phyloP scores from a whole-genome alignment of 2,797 vertebrate genomes.

The Rhadinocentrus ornatus region DNA sequence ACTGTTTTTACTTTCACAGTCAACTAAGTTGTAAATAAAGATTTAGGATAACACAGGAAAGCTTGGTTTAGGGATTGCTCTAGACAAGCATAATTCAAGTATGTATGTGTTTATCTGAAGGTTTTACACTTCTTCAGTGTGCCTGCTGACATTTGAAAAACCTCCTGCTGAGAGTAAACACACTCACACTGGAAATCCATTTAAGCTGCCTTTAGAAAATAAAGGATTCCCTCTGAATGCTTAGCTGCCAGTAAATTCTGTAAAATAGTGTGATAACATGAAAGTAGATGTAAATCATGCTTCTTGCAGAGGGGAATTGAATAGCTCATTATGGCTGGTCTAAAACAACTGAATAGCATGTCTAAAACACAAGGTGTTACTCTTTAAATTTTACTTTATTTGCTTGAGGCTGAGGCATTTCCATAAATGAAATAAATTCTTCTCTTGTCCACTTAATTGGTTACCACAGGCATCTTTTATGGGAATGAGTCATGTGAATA shows the following conservation, averaged over 20 bases:
- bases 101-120: slow-evolving; percentile 19
- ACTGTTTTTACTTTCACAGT: slow-evolving; percentile 11
- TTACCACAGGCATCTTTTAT: slow-evolving; percentile 62
- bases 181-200: slow-evolving; percentile 27
- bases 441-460: slow-evolving; percentile 54
- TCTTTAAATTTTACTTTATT: slow-evolving; percentile 33
- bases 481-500: slow-evolving; percentile 72
- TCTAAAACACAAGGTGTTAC: slow-evolving; percentile 19
- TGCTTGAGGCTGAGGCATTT: slow-evolving; percentile 31
- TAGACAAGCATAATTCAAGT: slow-evolving; percentile 25
- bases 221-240: background rate
- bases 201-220: slow-evolving; percentile 30
- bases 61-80: slow-evolving; percentile 6
- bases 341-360: slow-evolving; percentile 15
- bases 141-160: slow-evolving; percentile 34
- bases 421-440: slow-evolving; percentile 50
- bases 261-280: slow-evolving; percentile 8
- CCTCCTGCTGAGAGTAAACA: slow-evolving; percentile 38
- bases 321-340: slow-evolving; percentile 1
- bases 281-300: slow-evolving; percentile 19
- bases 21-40: slow-evolving; percentile 5
- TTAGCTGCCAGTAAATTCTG: slow-evolving; percentile 18
- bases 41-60: background rate
- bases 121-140: background rate
- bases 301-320: slow-evolving; percentile 5